Conservation (phyloP, 1,140 invertebrate genomes). For the Formica selysi region DNA sequence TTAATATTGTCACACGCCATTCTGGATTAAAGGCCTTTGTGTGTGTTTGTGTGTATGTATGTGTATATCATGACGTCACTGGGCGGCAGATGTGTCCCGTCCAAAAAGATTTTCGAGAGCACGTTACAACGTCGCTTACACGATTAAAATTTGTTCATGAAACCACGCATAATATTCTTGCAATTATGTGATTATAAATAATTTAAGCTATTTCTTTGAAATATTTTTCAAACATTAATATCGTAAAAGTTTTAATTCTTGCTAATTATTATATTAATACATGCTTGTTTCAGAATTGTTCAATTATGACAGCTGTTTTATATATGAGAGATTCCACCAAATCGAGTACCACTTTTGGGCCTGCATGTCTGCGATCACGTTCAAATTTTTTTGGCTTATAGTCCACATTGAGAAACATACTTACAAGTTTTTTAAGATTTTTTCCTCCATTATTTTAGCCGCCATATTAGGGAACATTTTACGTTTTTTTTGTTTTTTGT, state of each 20-base stretch:
- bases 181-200: neutral
- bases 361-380: too few relatives aligned
- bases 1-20: slow-evolving; percentile 85
- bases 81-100: slow-evolving; percentile 68
- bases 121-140: neutral
- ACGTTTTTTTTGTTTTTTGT: too few relatives aligned
- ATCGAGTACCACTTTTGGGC: too few relatives aligned
- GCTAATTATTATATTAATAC: neutral
- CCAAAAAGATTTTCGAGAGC: slow-evolving; percentile 64
- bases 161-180: neutral
- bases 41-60: slow-evolving; percentile 55
- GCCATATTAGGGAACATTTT: too few relatives aligned
- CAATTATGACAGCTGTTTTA: neutral
- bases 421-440: too few relatives aligned
- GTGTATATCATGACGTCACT: slow-evolving; percentile 70
- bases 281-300: neutral
- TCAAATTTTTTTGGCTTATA: too few relatives aligned
- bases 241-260: neutral
- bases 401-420: too few relatives aligned
- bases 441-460: too few relatives aligned
- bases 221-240: slow-evolving; percentile 10
- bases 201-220: slow-evolving; percentile 4
- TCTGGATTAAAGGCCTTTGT: slow-evolving; percentile 83
- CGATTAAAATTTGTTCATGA: slow-evolving; percentile 50
- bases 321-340: too few relatives aligned